These are phyloP conservation scores for Drosophila paramelanica DNA, from an alignment of 2,888 invertebrate genomes.

Conservation along the genomic window DNA sequence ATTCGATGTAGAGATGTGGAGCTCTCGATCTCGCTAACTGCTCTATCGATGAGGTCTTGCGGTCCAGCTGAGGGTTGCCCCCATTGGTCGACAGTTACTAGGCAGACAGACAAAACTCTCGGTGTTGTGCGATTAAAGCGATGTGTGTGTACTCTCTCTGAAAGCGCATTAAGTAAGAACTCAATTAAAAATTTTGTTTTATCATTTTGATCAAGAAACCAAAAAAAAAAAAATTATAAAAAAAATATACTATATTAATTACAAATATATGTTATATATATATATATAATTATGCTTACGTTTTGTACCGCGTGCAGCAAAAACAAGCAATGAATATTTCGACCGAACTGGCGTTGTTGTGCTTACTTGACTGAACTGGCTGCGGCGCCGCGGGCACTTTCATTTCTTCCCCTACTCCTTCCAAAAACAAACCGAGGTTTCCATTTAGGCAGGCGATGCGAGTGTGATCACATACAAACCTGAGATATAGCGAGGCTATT, in stretches of 20 bases:
- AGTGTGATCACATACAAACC: conserved; percentile 26
- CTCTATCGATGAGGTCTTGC: conserved; percentile 71
- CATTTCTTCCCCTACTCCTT: conserved; percentile 32
- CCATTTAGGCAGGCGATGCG: conserved; percentile 58
- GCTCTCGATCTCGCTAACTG: conserved; percentile 53
- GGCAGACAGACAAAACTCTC: conserved; percentile 73
- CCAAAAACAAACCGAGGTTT: conserved; percentile 18
- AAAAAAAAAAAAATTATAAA: conserved; percentile 26
- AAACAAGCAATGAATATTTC: conserved; percentile 64
- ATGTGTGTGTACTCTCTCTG: conserved; percentile 81
- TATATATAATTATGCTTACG: conserved; percentile 70
- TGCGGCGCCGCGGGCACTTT: conserved; percentile 41
- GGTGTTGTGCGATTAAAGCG: conserved; percentile 74
- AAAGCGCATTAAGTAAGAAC: conserved; percentile 80
- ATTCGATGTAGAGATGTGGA: conserved; percentile 71
- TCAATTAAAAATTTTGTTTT: conserved; percentile 72
- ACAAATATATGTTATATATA: conserved; percentile 36
- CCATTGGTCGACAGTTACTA: conserved; percentile 72
- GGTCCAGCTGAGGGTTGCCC: conserved; percentile 58
- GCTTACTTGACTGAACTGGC: conserved; percentile 46
- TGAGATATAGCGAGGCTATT: conserved; percentile 30
- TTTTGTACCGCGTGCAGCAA: conserved; percentile 69
- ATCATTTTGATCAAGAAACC: conserved; percentile 54
- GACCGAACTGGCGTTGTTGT: conserved; percentile 42
- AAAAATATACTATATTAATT: conserved; percentile 15